Conservation (phyloP, 2,113 vertebrate genomes). For the Equus przewalskii region DNA sequence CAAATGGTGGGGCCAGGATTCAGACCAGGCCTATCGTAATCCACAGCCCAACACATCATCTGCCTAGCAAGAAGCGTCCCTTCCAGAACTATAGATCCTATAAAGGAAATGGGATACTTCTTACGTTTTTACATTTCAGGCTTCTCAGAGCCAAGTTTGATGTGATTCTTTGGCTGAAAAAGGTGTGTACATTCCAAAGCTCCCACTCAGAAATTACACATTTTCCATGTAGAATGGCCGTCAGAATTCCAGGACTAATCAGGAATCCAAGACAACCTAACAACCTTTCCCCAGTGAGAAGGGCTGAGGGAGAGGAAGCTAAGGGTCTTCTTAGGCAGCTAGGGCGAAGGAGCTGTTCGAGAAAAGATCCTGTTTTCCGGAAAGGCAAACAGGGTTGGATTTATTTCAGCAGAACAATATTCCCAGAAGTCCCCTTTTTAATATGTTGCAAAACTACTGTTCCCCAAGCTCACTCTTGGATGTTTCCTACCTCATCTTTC, state of each 20-base stretch:
- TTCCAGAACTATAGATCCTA: not conserved
- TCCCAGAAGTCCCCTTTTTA: conserved; percentile 69
- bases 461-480: not conserved
- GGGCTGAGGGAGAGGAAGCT: not conserved
- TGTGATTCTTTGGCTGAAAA: conserved; percentile 62
- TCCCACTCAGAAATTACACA: conserved; percentile 20
- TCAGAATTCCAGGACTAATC: not conserved
- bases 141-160: conserved; percentile 13
- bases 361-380: conserved; percentile 24
- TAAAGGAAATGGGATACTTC: not conserved
- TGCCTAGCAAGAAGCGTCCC: not conserved
- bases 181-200: not conserved
- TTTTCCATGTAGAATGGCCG: conserved; percentile 47
- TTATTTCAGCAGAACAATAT: conserved; percentile 49
- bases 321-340: not conserved
- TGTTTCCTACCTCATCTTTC: conserved; percentile 18
- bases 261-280: conserved; percentile 55
- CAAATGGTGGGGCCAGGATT: not conserved
- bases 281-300: not conserved
- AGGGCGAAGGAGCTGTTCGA: not conserved
- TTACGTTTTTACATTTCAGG: not conserved
- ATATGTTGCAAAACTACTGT: conserved; percentile 65
- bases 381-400: conserved; percentile 44
- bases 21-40: not conserved
- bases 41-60: not conserved